Conservation (phyloP, 2,113 vertebrate genomes). For the Saiga tatarica region DNA sequence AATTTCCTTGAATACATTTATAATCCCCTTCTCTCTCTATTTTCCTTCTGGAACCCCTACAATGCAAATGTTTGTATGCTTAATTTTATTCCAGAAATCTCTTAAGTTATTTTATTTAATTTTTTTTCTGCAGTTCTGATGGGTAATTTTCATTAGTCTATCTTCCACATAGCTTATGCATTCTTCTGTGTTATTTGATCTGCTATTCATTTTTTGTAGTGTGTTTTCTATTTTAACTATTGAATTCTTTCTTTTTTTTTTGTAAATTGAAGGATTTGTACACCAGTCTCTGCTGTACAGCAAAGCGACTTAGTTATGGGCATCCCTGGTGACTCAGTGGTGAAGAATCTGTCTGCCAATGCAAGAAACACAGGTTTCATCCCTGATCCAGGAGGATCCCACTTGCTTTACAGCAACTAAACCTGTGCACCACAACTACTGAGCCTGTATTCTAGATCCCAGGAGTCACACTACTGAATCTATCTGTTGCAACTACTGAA, state of each 20-base stretch:
- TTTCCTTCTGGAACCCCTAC: neutral
- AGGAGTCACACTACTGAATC: neutral
- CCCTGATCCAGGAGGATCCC: neutral
- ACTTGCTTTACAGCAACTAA: neutral
- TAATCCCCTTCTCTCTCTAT: neutral
- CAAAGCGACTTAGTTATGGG: neutral
- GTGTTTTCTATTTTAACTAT: neutral
- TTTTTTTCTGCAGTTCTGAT: neutral
- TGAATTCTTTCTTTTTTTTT: neutral
- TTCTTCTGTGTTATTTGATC: neutral
- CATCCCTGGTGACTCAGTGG: neutral
- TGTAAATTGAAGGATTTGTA: neutral
- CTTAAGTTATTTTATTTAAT: neutral
- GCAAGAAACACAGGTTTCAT: neutral
- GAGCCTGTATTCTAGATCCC: neutral
- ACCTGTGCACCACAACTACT: neutral
- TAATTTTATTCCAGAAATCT: neutral
- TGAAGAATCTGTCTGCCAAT: neutral
- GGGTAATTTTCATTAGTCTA: neutral
- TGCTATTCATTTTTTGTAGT: neutral
- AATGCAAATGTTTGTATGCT: neutral
- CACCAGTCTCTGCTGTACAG: neutral
- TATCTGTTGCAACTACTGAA: neutral
- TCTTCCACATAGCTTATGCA: neutral
- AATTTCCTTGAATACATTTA: neutral